Percentiles rank a stretch among this genome's conserved stretches.
These are phyloP conservation scores for Lymantria monacha DNA, from an alignment of 2,888 invertebrate genomes.

Conservation along the genomic window DNA sequence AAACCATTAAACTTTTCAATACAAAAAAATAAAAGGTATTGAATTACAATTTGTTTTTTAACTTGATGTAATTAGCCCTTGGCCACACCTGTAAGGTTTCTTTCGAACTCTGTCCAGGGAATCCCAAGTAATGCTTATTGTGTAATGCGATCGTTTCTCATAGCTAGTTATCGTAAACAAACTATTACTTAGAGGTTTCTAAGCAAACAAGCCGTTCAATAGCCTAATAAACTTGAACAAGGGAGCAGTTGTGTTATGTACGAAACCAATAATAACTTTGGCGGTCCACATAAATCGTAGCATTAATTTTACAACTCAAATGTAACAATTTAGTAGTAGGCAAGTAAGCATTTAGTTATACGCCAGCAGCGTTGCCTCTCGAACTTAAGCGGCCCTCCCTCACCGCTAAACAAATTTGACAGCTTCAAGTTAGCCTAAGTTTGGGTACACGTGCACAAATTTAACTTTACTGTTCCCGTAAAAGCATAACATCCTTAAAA, in stretches of 20 bases:
- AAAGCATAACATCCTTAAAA: slow-evolving; percentile 18
- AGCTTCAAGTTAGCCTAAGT: slow-evolving; percentile 77
- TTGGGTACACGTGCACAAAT: slow-evolving; percentile 62
- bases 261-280: slow-evolving; percentile 46
- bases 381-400: slow-evolving; percentile 72
- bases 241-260: slow-evolving; percentile 34
- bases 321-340: slow-evolving; percentile 76
- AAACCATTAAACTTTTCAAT: slow-evolving; percentile 10
- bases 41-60: slow-evolving; percentile 42
- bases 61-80: slow-evolving; percentile 60
- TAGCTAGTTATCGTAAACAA: slow-evolving; percentile 45
- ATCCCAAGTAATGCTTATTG: slow-evolving; percentile 61
- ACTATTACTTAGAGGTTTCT: slow-evolving; percentile 58
- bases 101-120: slow-evolving; percentile 73
- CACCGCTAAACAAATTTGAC: slow-evolving; percentile 82
- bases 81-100: slow-evolving; percentile 68
- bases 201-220: slow-evolving; percentile 32
- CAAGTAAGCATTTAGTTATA: slow-evolving; percentile 77
- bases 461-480: slow-evolving; percentile 29
- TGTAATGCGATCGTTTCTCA: slow-evolving; percentile 63
- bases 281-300: slow-evolving; percentile 67
- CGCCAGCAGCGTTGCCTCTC: slow-evolving; percentile 67
- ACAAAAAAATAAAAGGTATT: slow-evolving; percentile 36
- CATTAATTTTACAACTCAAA: slow-evolving; percentile 79
- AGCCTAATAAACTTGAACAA: slow-evolving; percentile 27